Base-by-base conservation (phyloP, 2,797 vertebrate genomes). In the Crenuchus spilurus region DNA sequence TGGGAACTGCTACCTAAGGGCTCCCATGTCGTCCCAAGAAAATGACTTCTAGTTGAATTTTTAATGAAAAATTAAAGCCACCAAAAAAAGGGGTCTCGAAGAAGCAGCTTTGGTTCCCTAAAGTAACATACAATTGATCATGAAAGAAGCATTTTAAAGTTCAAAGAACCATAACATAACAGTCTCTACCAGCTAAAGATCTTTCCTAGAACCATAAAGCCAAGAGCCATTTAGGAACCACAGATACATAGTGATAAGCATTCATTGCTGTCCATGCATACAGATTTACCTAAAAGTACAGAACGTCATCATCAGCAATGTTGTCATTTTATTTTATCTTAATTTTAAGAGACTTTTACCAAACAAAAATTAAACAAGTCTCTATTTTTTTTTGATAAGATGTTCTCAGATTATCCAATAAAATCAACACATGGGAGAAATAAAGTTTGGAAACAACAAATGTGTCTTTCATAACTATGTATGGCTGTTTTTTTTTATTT, bases 1-100 rank as follows among this genome's bases (percentile, higher is more conserved):
- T 94, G 90, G 91, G 84, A 85, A 90, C 73, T 83, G n/a, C 49
- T 62, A 70, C 76, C 72, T 54, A 30, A n/a, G 46, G 52, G 28
- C 61, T 67, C 24, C 51, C 26, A 55, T 37, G n/a, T n/a, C n/a
- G 58, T 65, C 68, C 48, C 55, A 44, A 51, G 71, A 22, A 62
- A 46, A 55, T 77, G 61, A 33, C 70, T 46, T 60, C 4, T 26
- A 62, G 46, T 44, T 44, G 10, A 1, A 14, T 8, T 16, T 1
- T n/a, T n/a, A n/a, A n/a, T n/a, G n/a, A n/a, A n/a, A n/a, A n/a
- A n/a, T n/a, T n/a, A n/a, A n/a, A n/a, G n/a, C n/a, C n/a, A n/a
- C n/a, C n/a, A n/a, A n/a, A n/a, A n/a, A n/a, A n/a, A n/a, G n/a
- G n/a, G n/a, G n/a, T n/a, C n/a, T n/a, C n/a, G n/a, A n/a, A n/a